Percentiles rank a stretch among this genome's conserved stretches.
Conservation (phyloP, 2,113 vertebrate species). For the Burhinus bistriatus region DNA sequence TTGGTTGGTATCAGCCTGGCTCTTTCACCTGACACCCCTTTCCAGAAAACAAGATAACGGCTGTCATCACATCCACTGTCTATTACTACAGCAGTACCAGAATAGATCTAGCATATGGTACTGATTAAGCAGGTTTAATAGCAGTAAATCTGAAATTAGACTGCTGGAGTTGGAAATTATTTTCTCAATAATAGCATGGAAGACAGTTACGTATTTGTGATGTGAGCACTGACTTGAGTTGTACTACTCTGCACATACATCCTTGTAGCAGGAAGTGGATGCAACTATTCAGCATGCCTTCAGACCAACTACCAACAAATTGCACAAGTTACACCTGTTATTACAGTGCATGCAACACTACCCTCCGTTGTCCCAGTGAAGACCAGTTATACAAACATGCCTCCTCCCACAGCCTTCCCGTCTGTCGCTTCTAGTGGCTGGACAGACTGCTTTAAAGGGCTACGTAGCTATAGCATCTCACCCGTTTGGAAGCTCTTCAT, state of each 20-base stretch:
- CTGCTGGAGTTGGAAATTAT: neutral
- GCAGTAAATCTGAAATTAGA: neutral
- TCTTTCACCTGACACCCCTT: neutral
- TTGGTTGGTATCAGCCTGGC: neutral
- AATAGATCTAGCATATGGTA: neutral
- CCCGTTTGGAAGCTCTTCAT: neutral
- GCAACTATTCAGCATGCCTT: neutral
- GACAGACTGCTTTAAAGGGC: neutral
- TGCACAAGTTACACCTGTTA: neutral
- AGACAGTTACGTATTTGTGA: neutral
- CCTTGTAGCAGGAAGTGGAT: neutral
- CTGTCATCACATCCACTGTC: neutral
- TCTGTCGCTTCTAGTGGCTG: neutral
- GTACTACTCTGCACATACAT: neutral
- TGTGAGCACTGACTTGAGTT: neutral
- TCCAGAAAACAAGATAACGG: neutral
- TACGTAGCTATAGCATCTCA: neutral
- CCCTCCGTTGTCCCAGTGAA: accelerated
- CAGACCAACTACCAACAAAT: neutral
- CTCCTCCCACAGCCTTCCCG: neutral
- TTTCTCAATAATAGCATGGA: neutral
- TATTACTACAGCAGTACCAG: accelerated
- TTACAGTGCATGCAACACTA: neutral
- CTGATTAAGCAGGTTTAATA: neutral
- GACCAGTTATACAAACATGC: neutral